These are phyloP conservation scores for Chinchilla lanigera DNA, from an alignment of 2,113 vertebrate species.

Conservation along the genomic window DNA sequence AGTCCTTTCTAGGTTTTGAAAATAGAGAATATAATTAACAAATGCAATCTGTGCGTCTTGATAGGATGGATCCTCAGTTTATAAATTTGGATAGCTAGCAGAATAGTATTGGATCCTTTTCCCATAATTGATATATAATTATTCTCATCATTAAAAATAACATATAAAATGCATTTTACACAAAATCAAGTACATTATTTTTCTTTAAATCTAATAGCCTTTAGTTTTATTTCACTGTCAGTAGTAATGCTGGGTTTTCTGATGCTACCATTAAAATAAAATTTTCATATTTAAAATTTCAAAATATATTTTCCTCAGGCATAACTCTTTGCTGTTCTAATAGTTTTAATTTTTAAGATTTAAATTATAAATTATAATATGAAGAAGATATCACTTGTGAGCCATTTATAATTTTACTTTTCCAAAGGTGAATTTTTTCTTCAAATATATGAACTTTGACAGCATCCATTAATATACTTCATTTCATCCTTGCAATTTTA, in stretches of 20 bases:
- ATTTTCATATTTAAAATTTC: background rate
- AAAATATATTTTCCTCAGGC: background rate
- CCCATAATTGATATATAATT: background rate
- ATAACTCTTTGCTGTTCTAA: background rate
- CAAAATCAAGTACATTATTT: background rate
- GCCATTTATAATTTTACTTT: background rate
- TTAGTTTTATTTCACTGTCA: background rate
- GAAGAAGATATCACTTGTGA: background rate
- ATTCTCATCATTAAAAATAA: background rate
- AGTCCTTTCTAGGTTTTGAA: background rate
- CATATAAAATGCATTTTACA: background rate
- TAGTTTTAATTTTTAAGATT: background rate
- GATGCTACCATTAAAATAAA: background rate
- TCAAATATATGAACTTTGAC: background rate
- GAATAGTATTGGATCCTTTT: background rate
- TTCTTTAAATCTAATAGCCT: background rate
- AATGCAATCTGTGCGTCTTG: background rate
- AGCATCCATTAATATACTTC: background rate
- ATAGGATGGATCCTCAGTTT: background rate
- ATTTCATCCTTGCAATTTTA: background rate
- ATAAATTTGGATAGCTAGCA: background rate
- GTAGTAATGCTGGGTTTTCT: background rate
- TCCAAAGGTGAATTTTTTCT: background rate
- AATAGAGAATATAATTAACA: background rate
- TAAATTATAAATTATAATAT: background rate